Evolutionary conservation across 2,797 vertebrate species (phyloP).

Genomic region (Adelosebastes latens): DNA sequence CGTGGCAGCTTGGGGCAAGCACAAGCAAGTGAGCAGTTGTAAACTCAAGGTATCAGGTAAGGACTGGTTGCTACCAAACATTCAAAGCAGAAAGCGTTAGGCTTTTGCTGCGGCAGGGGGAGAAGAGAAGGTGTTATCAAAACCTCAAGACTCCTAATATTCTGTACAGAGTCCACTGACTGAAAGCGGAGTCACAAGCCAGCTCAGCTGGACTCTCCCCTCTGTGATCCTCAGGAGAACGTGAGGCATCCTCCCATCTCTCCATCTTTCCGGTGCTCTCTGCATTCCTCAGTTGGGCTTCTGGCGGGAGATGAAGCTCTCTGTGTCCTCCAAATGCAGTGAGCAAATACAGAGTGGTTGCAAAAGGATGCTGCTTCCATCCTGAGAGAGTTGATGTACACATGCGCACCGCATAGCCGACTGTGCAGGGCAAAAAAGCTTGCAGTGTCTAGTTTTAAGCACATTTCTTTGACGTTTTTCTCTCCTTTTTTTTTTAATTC

Average conservation of each 20-base stretch:
- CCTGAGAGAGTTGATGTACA: conserved; percentile 72
- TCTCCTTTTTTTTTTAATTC: conserved; percentile 26
- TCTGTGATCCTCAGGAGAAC: conserved; percentile 55
- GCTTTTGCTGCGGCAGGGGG: conserved; percentile 75
- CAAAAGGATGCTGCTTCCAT: conserved; percentile 67
- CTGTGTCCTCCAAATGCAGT: conserved; percentile 64
- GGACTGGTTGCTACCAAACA: conserved; percentile 81
- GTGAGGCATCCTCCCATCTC: conserved; percentile 43
- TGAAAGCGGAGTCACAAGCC: conserved; percentile 48
- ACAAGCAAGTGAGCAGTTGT: conserved; percentile 75
- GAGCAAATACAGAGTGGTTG: conserved; percentile 64
- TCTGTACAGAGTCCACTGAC: conserved; percentile 67
- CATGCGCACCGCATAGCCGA: conserved; percentile 50
- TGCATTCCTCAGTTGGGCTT: conserved; percentile 59
- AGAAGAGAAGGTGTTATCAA: conserved; percentile 65
- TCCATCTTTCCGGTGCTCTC: conserved; percentile 46
- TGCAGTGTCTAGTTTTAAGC: conserved; percentile 69
- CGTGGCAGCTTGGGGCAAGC: conserved; percentile 69
- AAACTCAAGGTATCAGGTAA: conserved; percentile 78
- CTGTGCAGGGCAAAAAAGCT: conserved; percentile 66
- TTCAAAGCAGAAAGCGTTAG: conserved; percentile 83
- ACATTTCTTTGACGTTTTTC: conserved; percentile 49
- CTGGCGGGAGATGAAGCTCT: conserved; percentile 54
- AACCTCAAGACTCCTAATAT: conserved; percentile 63
- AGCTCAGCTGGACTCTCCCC: conserved; percentile 56